Evolutionary conservation across 1,140 invertebrate genomes (phyloP), one percentile per base, ranked within the genome.

Genomic region (Nasonia vitripennis): DNA sequence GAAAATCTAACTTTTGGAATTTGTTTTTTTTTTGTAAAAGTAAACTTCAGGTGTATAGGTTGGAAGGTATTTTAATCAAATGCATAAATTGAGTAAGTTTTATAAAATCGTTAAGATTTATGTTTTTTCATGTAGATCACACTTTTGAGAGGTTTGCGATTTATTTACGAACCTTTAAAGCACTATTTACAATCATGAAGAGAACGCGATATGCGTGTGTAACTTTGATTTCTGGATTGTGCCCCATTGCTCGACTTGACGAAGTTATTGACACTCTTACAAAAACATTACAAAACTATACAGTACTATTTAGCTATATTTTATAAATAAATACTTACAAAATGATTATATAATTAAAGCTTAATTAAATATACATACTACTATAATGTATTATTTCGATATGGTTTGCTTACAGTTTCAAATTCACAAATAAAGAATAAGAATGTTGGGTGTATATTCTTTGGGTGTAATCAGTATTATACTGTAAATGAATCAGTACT

Each of bases 201-300:
- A 17, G 51, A 78, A 81, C 14, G 48, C 45, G 55, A 85, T 81
- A 67, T 85, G 78, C 78, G 31, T 77, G 67, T 27, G 23, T 31
- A 77, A 51, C 2, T 67, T 80, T 79, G 45, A 80, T 74, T 80
- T 73, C 14, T 81, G 77, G 34, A 75, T 85, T 85, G 78, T 74
- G 45, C 73, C 55, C 78, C 71, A 27, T 80, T 67, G 5, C 11
- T 81, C 74, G 20, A 55, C n/a, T 55, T 11, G 5, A 23, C 55
- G 55, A 27, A 75, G 4, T 75, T 81, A n/a, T 17, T 0, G 27
- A 48, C 20, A 5, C 75, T 34, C 9, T 81, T 81, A 75, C 70
- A 85, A 85, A 85, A 75, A 67, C 14, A 67, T 75, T 85, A 75
- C 12, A 85, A 81, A 80, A 80, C 83, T 85, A 80, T 80, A 75